Evolutionary conservation across 37 sponge, comb jelly and placozoan species (phyloP).

Genomic region (Haliclona indistincta): DNA sequence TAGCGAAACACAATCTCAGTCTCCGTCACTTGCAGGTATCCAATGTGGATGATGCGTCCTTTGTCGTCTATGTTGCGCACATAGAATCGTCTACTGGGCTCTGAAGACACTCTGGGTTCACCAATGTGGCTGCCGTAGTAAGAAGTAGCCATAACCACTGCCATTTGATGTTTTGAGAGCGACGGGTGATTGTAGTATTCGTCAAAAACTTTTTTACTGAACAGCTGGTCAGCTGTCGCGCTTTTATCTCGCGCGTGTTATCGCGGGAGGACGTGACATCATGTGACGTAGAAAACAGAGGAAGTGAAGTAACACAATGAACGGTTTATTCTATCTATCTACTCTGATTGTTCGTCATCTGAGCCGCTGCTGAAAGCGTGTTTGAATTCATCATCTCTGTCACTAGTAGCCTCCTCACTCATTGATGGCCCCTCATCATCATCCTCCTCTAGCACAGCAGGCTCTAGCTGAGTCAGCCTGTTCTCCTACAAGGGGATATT

Average conservation of each 20-base stretch:
- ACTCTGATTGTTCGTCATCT: slow-evolving; percentile 46
- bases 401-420: slow-evolving; percentile 11
- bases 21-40: slow-evolving; percentile 38
- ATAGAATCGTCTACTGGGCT: slow-evolving; percentile 13
- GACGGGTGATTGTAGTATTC: too few species aligned
- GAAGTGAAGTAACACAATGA: too few species aligned
- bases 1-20: slow-evolving; percentile 40
- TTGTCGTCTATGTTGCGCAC: slow-evolving; percentile 65
- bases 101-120: too few species aligned
- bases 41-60: slow-evolving; percentile 54
- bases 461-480: slow-evolving; percentile 74
- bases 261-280: too few species aligned
- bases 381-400: slow-evolving; percentile 59
- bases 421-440: slow-evolving; percentile 30
- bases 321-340: too few species aligned
- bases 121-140: too few species aligned
- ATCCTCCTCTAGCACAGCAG: slow-evolving; percentile 56
- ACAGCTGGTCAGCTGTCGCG: too few species aligned
- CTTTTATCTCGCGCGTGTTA: too few species aligned
- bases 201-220: too few species aligned
- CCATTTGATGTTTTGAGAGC: too few species aligned
- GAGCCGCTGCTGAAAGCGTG: slow-evolving; percentile 68
- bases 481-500: slow-evolving; percentile 44
- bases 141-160: too few species aligned
- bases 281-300: too few species aligned